A percentile compares a stretch with the other conserved stretches of the same genome.
phyloP scores from a whole-genome alignment of 2,113 vertebrate species.

The Aptenodytes forsteri region DNA sequence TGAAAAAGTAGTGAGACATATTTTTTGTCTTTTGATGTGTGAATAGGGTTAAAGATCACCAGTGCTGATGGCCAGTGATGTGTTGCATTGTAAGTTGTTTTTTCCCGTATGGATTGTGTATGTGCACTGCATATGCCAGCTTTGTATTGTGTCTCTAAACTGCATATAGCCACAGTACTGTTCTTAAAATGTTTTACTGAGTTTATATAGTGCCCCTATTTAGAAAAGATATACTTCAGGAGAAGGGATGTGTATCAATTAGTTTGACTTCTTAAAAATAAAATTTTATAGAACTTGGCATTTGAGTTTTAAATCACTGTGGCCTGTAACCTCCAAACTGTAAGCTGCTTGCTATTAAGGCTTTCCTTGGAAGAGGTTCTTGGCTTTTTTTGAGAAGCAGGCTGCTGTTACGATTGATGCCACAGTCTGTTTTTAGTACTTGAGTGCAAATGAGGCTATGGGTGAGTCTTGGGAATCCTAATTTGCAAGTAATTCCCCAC shows the following conservation, averaged over 20 bases:
- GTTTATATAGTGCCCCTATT: neutral
- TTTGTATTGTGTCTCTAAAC: neutral
- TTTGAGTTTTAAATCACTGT: neutral
- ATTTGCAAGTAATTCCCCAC: neutral
- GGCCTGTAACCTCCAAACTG: neutral
- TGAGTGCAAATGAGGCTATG: neutral
- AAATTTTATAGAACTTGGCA: neutral
- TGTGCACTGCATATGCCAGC: neutral
- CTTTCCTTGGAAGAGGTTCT: neutral
- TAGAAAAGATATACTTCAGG: neutral
- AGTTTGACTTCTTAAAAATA: neutral
- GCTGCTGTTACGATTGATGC: neutral
- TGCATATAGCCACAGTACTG: neutral
- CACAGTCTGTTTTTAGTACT: constrained; percentile 4
- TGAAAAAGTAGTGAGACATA: neutral
- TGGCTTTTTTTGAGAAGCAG: neutral
- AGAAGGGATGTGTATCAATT: neutral
- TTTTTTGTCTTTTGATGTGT: neutral
- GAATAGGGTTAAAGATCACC: neutral
- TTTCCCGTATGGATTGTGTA: rapidly evolving
- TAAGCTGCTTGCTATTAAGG: neutral
- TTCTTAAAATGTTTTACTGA: neutral
- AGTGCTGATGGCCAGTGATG: neutral
- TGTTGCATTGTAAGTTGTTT: neutral
- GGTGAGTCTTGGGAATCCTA: neutral